phyloP scores from a whole-genome alignment of 2,888 invertebrate species.

The Heliconius ethilla region DNA sequence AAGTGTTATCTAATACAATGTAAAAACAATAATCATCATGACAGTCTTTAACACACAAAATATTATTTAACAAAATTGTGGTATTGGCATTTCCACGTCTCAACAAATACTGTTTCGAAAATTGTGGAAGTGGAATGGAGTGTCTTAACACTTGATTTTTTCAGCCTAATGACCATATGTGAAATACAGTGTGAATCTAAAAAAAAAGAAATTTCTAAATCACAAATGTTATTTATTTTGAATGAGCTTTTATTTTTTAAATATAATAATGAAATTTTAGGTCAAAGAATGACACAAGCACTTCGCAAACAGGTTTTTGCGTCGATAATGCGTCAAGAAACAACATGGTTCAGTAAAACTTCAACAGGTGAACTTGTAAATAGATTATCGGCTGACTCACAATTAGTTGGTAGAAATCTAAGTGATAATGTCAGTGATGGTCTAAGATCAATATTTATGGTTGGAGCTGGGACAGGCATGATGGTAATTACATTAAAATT shows the following conservation, averaged over 20 bases:
- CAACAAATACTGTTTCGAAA: background rate
- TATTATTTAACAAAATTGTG: background rate
- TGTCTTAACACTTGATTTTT: background rate
- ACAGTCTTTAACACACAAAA: background rate
- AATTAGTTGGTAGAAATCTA: slow-evolving; percentile 94
- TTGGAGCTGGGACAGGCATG: slow-evolving; percentile 93
- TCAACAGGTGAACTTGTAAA: slow-evolving; percentile 96
- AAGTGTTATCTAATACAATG: background rate
- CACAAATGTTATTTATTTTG: background rate
- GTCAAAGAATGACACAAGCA: slow-evolving; percentile 92
- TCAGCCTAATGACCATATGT: background rate
- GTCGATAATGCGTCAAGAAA: slow-evolving; percentile 92
- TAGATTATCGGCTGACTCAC: slow-evolving; percentile 93
- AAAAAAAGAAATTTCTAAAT: background rate
- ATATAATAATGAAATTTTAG: slow-evolving; percentile 69
- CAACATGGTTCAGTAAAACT: slow-evolving; percentile 94
- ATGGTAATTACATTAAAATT: slow-evolving; percentile 84
- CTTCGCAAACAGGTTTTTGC: slow-evolving; percentile 89
- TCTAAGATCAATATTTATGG: slow-evolving; percentile 92
- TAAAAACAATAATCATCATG: background rate
- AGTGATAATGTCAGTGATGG: slow-evolving; percentile 98
- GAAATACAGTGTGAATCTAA: background rate
- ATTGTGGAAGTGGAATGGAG: too few species aligned
- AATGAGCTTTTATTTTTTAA: background rate
- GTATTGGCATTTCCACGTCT: background rate